These are phyloP conservation scores for Aphelocoma californica DNA, from an alignment of 2,797 vertebrate species.

Conservation along the genomic window DNA sequence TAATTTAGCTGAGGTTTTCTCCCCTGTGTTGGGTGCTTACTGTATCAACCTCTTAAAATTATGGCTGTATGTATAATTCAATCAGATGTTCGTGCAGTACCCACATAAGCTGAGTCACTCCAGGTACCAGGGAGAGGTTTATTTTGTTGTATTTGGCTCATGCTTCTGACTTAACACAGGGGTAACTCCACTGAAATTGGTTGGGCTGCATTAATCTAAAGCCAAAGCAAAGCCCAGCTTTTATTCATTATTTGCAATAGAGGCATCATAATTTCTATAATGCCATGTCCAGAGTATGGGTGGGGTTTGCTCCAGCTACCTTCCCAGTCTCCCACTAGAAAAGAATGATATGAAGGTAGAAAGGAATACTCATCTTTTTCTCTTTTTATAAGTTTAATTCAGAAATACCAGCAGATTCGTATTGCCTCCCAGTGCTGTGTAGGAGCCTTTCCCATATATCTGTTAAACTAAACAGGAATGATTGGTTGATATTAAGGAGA, in stretches of 20 bases:
- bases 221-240: background rate
- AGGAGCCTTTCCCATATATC: background rate
- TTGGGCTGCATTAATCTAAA: background rate
- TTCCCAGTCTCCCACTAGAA: background rate
- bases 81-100: background rate
- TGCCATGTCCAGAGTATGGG: background rate
- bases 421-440: background rate
- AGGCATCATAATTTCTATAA: background rate
- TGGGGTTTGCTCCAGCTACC: background rate
- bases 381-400: background rate
- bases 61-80: background rate
- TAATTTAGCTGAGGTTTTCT: conserved; percentile 17
- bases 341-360: background rate
- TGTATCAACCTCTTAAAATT: background rate
- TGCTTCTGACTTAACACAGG: background rate
- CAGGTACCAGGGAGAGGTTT: background rate
- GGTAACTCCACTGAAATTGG: background rate
- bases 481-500: background rate
- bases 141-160: background rate
- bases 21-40: background rate
- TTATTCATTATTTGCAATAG: background rate
- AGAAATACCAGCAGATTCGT: background rate
- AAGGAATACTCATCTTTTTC: background rate
- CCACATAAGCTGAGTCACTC: background rate
- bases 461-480: background rate